phyloP scores from a whole-genome alignment of 2,113 vertebrate species.

The Ornithorhynchus anatinus region DNA sequence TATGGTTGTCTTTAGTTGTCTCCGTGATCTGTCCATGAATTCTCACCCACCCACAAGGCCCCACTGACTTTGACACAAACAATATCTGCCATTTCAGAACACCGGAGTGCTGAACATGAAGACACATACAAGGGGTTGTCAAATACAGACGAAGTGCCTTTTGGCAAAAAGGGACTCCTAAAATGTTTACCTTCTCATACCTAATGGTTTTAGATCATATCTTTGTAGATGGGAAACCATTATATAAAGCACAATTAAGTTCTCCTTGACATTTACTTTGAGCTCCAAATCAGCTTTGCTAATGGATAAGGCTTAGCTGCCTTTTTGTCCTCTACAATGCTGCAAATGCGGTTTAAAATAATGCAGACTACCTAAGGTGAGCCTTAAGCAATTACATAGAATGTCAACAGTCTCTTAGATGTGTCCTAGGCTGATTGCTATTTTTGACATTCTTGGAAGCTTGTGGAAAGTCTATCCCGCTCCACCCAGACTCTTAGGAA shows the following conservation, averaged over 20 bases:
- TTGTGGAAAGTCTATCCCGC: constrained; percentile 47
- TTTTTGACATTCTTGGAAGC: constrained; percentile 51
- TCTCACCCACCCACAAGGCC: constrained; percentile 2
- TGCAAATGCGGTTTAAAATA: constrained; percentile 67
- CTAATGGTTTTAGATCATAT: constrained; percentile 77
- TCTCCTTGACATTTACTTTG: constrained; percentile 76
- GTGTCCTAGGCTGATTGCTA: constrained; percentile 57
- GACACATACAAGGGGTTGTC: constrained; percentile 58
- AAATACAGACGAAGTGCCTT: constrained; percentile 66
- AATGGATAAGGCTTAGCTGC: constrained; percentile 67
- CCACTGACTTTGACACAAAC: constrained; percentile 52
- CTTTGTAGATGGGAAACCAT: constrained; percentile 72
- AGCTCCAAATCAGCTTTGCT: constrained; percentile 71
- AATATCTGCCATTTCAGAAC: constrained; percentile 62
- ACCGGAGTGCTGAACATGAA: constrained; percentile 58
- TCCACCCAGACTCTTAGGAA: constrained; percentile 38
- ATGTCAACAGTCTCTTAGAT: constrained; percentile 73
- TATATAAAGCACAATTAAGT: constrained; percentile 72
- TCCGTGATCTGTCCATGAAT: background rate
- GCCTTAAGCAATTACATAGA: constrained; percentile 68
- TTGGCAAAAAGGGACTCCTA: constrained; percentile 64
- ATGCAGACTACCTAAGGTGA: constrained; percentile 65
- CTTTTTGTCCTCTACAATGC: constrained; percentile 56
- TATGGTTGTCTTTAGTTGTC: constrained; percentile 2
- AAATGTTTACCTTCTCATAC: constrained; percentile 76